phyloP scores from a whole-genome alignment of 2,113 vertebrate genomes.

The Halichoeres trimaculatus region DNA sequence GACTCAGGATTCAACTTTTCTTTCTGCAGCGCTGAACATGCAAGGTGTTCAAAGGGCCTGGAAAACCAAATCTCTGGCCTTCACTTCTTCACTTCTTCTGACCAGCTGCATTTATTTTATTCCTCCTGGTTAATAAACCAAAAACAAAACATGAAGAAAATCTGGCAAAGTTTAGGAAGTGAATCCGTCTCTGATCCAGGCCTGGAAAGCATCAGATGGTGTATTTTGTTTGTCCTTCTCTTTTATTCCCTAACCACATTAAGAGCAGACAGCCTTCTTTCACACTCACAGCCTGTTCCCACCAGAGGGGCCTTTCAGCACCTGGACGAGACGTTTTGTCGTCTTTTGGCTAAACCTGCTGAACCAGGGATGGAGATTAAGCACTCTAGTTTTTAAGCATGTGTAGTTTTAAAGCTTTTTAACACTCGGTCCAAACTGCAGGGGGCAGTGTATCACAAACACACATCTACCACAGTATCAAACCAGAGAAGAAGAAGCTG shows the following conservation, averaged over 20 bases:
- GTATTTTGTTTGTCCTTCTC: constrained; percentile 4
- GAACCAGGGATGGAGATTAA: not conserved
- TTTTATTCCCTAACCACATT: constrained; percentile 5
- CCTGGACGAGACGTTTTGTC: not conserved
- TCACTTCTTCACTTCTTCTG: not conserved
- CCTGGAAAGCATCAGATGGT: constrained; percentile 7
- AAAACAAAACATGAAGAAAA: not conserved
- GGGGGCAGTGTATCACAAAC: too few species aligned
- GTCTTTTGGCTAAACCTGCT: not conserved
- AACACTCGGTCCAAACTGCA: too few species aligned
- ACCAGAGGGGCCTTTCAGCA: not conserved
- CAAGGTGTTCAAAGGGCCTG: too few species aligned
- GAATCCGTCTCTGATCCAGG: not conserved
- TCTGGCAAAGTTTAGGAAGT: constrained; percentile 4
- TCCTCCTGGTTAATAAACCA: not conserved
- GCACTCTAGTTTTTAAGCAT: too few species aligned
- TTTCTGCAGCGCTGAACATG: too few species aligned
- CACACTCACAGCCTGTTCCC: constrained; percentile 5
- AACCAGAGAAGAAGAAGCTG: too few species aligned
- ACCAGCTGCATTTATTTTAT: constrained; percentile 19
- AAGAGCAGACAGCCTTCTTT: constrained; percentile 3
- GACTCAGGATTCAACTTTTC: too few species aligned
- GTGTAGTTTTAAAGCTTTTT: too few species aligned
- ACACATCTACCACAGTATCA: too few species aligned
- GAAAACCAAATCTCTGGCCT: not conserved